Base-by-base conservation (phyloP, 1,140 invertebrate genomes). In the Batillaria attramentaria region DNA sequence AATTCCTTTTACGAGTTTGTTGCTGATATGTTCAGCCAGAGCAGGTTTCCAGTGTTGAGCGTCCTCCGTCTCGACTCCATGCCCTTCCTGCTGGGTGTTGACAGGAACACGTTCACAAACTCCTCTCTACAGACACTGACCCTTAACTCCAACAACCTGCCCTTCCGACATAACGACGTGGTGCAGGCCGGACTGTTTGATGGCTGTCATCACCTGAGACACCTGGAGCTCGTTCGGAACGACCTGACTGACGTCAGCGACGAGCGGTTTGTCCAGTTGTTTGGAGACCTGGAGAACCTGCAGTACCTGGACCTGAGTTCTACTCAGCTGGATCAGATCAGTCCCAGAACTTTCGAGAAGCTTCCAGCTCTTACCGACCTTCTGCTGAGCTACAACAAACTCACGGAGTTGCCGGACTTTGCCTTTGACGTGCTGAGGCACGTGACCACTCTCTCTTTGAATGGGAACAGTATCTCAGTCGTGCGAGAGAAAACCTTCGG, bases 361-460 rank as follows among this genome's bases (percentile, higher is more conserved):
- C 42, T 41, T 3, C 35, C 37, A 18, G 16, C n/a, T n/a, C 24
- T 69, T 13, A 2, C 10, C 6, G 6, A 4, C 13, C 2, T 69
- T 8, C 3, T 6, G 8, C 35, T 69, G 5, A n/a, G 16, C 3
- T 18, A 39, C 66, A 69, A 69, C 37, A 69, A 8, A n/a, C n/a
- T 69, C 35, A 8, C 37, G 4, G 42, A 4, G 13, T 2, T 69
- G 3, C 39, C 66, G 3, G 39, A 69, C n/a, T 35, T 35, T 3
- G 66, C 66, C 3, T 69, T 69, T 74, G 37, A 73, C 66, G 43
- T 65, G 66, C 62, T 76, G 43, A 37, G 18, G 69, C 42, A 65
- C 35, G n/a, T 41, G 39, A 10, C 18, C 35, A 3, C 37, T 24
- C 2, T 13, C n/a, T 0, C 18, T 41, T 41, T 69, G 66, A 24